phyloP scores from a whole-genome alignment of 92 coral and sea anemone genomes.

The Pocillopora meandrina region DNA sequence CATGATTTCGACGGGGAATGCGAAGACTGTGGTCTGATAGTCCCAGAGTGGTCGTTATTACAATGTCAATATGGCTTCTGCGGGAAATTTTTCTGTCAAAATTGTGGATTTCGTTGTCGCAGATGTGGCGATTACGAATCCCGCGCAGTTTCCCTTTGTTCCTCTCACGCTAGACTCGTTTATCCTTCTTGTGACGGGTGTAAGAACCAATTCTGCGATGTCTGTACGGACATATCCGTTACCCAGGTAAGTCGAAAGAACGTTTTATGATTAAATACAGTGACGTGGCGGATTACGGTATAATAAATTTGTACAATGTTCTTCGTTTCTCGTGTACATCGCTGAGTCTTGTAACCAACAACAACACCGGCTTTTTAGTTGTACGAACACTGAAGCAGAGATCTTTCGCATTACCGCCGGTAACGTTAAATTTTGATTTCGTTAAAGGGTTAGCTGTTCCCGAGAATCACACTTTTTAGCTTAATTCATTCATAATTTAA shows the following conservation, averaged over 20 bases:
- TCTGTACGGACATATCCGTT: conserved; percentile 68
- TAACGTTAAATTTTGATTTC: too few relatives aligned
- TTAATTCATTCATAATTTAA: too few relatives aligned
- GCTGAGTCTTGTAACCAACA: neutral
- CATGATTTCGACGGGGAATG: conserved; percentile 74
- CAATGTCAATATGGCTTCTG: conserved; percentile 91
- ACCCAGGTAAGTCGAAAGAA: conserved; percentile 51
- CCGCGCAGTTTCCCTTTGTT: conserved; percentile 72
- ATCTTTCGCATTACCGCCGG: neutral
- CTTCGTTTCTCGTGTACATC: neutral
- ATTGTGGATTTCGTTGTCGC: conserved; percentile 81
- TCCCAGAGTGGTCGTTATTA: conserved; percentile 73
- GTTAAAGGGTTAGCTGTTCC: neutral
- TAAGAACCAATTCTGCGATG: conserved; percentile 72
- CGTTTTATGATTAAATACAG: neutral
- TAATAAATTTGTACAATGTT: neutral
- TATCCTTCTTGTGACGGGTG: conserved; percentile 78
- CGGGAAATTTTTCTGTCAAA: conserved; percentile 75
- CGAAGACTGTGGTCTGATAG: conserved; percentile 78
- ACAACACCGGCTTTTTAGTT: neutral
- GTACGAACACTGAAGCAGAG: neutral
- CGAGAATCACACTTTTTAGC: too few relatives aligned
- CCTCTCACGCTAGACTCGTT: conserved; percentile 65
- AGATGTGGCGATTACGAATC: conserved; percentile 67
- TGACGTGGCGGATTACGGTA: conserved; percentile 1